A percentile compares a stretch with the other conserved stretches of the same genome.
Evolutionary conservation across 2,888 invertebrate species (phyloP).

Genomic region (Branchinecta sandiegonensis): DNA sequence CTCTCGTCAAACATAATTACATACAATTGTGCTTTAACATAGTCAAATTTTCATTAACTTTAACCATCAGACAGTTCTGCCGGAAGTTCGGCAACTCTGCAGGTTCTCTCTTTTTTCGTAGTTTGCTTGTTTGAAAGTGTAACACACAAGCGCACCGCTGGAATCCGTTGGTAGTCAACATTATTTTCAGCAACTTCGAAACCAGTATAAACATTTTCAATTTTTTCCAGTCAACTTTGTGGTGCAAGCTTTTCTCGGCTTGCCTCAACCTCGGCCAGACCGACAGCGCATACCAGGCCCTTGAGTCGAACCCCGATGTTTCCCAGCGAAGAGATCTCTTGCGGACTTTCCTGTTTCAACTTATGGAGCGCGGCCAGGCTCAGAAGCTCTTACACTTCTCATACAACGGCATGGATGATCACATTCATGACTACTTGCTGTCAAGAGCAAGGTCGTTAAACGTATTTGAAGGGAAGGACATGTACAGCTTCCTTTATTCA

Average conservation of each 20-base stretch:
- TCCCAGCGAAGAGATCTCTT: conserved; percentile 3
- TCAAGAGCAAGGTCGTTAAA: not conserved
- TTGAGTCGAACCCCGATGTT: not conserved
- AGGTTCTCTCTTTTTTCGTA: too few species aligned
- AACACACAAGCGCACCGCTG: too few species aligned
- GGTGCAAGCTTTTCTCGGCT: conserved; percentile 6
- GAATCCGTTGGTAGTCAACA: too few species aligned
- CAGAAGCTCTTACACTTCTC: conserved; percentile 3
- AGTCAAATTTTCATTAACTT: too few species aligned
- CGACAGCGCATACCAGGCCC: conserved; percentile 10
- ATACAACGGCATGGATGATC: not conserved
- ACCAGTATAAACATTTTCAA: too few species aligned
- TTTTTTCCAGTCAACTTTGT: conserved; percentile 6
- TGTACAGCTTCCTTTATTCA: not conserved
- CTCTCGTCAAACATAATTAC: too few species aligned
- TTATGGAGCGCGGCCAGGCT: conserved; percentile 11
- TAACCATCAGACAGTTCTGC: too few species aligned
- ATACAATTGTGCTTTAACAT: too few species aligned
- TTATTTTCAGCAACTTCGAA: too few species aligned
- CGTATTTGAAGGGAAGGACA: not conserved
- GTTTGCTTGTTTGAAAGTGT: too few species aligned
- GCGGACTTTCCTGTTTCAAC: not conserved
- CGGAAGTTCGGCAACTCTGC: too few species aligned
- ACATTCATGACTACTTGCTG: not conserved
- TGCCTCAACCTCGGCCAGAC: conserved; percentile 2